Base-by-base conservation (phyloP, 2,888 invertebrate species). In the Creontiades dilutus region DNA sequence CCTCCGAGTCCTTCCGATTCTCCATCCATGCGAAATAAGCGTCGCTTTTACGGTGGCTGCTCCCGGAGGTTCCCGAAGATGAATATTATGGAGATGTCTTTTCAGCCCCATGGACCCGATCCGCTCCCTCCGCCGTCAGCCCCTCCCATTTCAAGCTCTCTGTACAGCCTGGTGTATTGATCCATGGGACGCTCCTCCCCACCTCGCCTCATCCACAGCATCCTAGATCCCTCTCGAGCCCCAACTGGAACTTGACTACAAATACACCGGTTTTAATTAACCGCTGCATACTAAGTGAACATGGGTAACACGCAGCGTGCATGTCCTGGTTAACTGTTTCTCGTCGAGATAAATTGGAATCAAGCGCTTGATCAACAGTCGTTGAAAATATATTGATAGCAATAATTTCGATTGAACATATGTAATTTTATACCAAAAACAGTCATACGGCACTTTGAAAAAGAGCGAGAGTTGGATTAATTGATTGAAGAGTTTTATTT, bases 61-160 rank as follows among this genome's bases (percentile, higher is more conserved):
- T 82, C 27, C 52, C 19, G 11, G 23, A 52, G 23, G 68, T 23
- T 68, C 68, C 3, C 23, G 68, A 68, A 55, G 82, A 48, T 82
- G 82, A 82, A 82, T 82, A 82, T 82, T 82, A 82, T 82, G 47
- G 48, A 82, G 48, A 82, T 55, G 52, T 82, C 52, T 82, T 68
- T 68, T 68, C 82, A 27, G 14, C 52, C 82, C 82, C 52, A 82
- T 68, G 68, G 68, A 68, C 47, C 47, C 14, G 81, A 81, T 16
- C 37, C 46, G 81, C 81, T n/a, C 81, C 81, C 81, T 81, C 47
- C 81, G 76, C 76, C 76, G 19, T 27, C 28, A 57, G 55, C 61
- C 85, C 85, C 61, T 85, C 86, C 75, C 86, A 19, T 75, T 86
- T 85, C 57, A 16, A 57, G 28, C 61, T 47, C 86, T 86, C 75